Evolutionary conservation across 2,113 vertebrate genomes (phyloP).

Genomic region (Hydrochoerus hydrochaeris): DNA sequence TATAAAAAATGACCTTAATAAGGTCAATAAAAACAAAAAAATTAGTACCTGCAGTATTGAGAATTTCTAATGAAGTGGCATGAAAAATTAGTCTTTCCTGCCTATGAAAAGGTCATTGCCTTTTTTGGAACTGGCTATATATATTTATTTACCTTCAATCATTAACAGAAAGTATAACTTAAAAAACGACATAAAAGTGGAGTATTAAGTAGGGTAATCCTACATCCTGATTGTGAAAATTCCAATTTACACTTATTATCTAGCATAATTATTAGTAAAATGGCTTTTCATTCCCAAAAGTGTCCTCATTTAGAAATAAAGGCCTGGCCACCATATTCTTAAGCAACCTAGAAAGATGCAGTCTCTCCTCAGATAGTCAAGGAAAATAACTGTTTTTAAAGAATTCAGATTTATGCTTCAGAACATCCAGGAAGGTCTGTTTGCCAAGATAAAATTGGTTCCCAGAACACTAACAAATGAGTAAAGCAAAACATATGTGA

Average conservation of each 20-base stretch:
- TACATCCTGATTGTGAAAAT: not conserved
- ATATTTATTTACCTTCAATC: not conserved
- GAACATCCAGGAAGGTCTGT: not conserved
- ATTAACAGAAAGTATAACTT: not conserved
- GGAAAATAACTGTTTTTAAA: not conserved
- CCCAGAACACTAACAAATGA: not conserved
- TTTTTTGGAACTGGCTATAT: not conserved
- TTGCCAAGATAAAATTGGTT: slow-evolving; percentile 7
- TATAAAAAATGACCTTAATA: too few relatives aligned
- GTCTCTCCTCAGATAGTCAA: not conserved
- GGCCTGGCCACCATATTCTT: not conserved
- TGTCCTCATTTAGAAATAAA: slow-evolving; percentile 4
- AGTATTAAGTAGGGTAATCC: not conserved
- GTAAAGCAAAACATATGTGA: not conserved
- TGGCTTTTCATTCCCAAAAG: not conserved
- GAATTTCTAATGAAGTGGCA: not conserved
- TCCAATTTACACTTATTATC: not conserved
- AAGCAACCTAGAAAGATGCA: not conserved
- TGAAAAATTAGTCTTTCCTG: not conserved
- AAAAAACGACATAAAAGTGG: not conserved
- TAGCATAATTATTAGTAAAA: not conserved
- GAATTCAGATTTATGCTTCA: not conserved
- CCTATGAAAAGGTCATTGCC: not conserved
- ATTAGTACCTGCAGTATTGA: not conserved
- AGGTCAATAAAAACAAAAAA: slow-evolving; percentile 1